Evolutionary conservation across 2,888 invertebrate species (phyloP).

Genomic region (Orchesellides sinensis): DNA sequence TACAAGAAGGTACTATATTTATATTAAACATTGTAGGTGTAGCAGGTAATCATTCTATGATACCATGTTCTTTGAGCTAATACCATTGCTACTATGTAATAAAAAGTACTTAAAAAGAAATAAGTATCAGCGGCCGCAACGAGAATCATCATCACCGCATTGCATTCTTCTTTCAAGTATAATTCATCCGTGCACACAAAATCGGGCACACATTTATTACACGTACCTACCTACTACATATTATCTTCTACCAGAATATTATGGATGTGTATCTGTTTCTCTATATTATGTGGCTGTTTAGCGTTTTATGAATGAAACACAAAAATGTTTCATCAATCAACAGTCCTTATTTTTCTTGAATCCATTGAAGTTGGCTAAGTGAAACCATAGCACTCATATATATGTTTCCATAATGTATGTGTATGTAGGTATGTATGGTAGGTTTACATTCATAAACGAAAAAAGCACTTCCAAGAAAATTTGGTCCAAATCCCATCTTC

Average conservation of each 20-base stretch:
- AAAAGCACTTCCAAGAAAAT: too few relatives aligned
- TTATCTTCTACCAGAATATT: too few relatives aligned
- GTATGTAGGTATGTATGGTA: background rate
- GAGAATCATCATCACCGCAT: too few relatives aligned
- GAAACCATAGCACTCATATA: too few relatives aligned
- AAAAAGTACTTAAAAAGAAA: constrained; percentile 56
- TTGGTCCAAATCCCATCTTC: too few relatives aligned
- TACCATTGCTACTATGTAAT: constrained; percentile 30
- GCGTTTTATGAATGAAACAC: constrained; percentile 62
- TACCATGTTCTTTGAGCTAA: constrained; percentile 26
- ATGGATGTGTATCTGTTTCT: too few relatives aligned
- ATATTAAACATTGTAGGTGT: background rate
- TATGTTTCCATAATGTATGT: too few relatives aligned
- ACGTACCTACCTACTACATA: too few relatives aligned
- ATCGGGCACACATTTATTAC: too few relatives aligned
- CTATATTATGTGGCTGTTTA: constrained; percentile 3
- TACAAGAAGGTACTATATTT: background rate
- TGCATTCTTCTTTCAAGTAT: background rate
- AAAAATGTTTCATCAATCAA: constrained; percentile 17
- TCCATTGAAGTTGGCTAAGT: constrained; percentile 1
- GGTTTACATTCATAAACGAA: too few relatives aligned
- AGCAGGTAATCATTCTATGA: background rate
- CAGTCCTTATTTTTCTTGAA: constrained; percentile 1
- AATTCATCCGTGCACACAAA: background rate
- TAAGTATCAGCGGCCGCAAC: constrained; percentile 58